Evolutionary conservation across 2,113 vertebrate genomes (phyloP).

Genomic region (Otis tarda): DNA sequence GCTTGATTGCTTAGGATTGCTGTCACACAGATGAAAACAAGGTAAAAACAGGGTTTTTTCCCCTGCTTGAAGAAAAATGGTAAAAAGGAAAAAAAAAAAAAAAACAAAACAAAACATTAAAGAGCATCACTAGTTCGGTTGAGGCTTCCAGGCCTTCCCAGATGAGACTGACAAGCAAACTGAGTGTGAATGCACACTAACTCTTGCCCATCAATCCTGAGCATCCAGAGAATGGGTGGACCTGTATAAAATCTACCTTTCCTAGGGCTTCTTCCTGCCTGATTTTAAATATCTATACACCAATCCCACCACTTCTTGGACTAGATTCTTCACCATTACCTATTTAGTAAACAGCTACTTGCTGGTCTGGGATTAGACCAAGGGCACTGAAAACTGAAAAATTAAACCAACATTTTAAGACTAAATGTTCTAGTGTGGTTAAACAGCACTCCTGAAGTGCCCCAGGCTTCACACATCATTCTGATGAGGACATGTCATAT

Average conservation of each 20-base stretch:
- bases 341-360: not conserved
- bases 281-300: not conserved
- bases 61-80: not conserved
- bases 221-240: not conserved
- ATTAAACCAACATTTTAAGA: slow-evolving; percentile 25
- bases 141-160: not conserved
- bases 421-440: slow-evolving; percentile 10
- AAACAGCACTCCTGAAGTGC: slow-evolving; percentile 38
- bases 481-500: slow-evolving; percentile 53
- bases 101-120: not conserved
- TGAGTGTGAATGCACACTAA: not conserved
- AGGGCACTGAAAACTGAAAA: not conserved
- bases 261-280: not conserved
- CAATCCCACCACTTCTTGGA: not conserved
- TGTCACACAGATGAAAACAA: not conserved
- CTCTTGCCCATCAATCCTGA: not conserved
- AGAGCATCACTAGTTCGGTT: not conserved
- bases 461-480: slow-evolving; percentile 58
- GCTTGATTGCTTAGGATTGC: not conserved
- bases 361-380: not conserved
- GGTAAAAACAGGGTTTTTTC: rapidly evolving
- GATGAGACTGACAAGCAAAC: not conserved
- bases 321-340: not conserved
- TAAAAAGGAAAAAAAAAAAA: not conserved
- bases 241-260: not conserved